Percentiles rank a stretch among this genome's conserved stretches.
Conservation (phyloP, 2,888 invertebrate species). For the Suillia variegata region DNA sequence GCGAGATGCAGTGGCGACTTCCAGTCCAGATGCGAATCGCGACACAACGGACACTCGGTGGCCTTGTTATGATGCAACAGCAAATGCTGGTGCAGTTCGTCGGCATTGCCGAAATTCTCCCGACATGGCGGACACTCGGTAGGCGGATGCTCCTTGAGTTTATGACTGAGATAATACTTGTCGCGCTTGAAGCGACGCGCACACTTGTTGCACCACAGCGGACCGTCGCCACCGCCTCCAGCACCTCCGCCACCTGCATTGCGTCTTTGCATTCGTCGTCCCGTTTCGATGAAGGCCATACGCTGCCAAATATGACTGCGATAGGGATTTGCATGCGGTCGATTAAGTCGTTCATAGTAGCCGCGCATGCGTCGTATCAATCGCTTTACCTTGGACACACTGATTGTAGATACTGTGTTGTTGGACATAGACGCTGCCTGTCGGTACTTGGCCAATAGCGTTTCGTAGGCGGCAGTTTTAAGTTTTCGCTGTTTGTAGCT, state of each 20-base stretch:
- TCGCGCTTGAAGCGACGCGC: constrained; percentile 13
- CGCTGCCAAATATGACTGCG: constrained; percentile 25
- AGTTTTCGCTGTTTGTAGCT: constrained; percentile 5
- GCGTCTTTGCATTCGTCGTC: not conserved
- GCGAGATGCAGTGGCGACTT: constrained; percentile 14
- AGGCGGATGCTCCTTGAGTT: constrained; percentile 18
- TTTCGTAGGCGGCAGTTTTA: constrained; percentile 11
- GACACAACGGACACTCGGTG: constrained; percentile 18
- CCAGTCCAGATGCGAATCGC: constrained; percentile 15
- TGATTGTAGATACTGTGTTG: too few relatives aligned
- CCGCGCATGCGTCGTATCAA: constrained; percentile 20
- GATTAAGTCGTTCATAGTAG: constrained; percentile 12
- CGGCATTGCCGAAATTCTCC: constrained; percentile 17
- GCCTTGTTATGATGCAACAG: constrained; percentile 15
- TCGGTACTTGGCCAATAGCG: constrained; percentile 13
- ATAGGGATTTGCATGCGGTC: constrained; percentile 16
- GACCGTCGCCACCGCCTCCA: too few relatives aligned
- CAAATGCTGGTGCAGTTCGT: constrained; percentile 20
- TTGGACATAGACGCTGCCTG: constrained; percentile 1
- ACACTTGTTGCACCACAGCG: constrained; percentile 10
- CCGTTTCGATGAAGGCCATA: constrained; percentile 17
- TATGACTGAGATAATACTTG: constrained; percentile 8
- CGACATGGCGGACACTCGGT: constrained; percentile 15
- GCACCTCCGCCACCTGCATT: not conserved
- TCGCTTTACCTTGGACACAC: constrained; percentile 10